A percentile compares a stretch with the other conserved stretches of the same genome.
phyloP scores from a whole-genome alignment of 2,113 vertebrate genomes.

The Corydoras maculifer region DNA sequence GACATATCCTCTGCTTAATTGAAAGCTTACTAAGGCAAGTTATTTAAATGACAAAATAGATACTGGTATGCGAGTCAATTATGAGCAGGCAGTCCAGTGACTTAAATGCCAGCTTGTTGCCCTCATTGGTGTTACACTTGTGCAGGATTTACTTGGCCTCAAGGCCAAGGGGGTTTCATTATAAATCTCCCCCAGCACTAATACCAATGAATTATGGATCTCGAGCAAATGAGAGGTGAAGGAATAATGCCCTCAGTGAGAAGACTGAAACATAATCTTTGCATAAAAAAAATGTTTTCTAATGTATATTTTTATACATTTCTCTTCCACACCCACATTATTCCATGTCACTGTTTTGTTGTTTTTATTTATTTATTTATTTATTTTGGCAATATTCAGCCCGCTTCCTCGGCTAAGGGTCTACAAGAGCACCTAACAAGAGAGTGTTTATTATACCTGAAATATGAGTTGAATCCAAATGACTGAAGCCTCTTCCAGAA shows the following conservation, averaged over 20 bases:
- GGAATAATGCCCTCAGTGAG: constrained; percentile 29
- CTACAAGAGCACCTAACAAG: constrained; percentile 36
- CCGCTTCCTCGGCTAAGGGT: constrained; percentile 12
- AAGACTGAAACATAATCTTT: constrained; percentile 8
- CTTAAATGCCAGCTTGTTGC: constrained; percentile 56
- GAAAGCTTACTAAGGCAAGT: constrained; percentile 71
- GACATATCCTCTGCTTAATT: constrained; percentile 67
- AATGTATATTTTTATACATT: constrained; percentile 7
- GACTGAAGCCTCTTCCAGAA: constrained; percentile 27
- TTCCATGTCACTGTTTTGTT: not conserved
- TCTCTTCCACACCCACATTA: constrained; percentile 5
- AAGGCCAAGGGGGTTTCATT: constrained; percentile 40
- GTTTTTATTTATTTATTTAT: too few relatives aligned
- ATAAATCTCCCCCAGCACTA: constrained; percentile 33
- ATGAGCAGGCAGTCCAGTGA: constrained; percentile 49
- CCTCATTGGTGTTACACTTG: constrained; percentile 47
- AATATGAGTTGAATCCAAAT: constrained; percentile 38
- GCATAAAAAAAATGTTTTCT: not conserved
- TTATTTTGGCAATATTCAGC: not conserved
- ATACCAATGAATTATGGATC: constrained; percentile 47
- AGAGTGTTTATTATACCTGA: constrained; percentile 36
- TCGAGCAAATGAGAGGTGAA: constrained; percentile 39
- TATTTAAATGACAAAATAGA: constrained; percentile 72
- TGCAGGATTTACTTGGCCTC: constrained; percentile 19
- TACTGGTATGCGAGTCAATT: constrained; percentile 58